phyloP scores from a whole-genome alignment of 2,888 invertebrate species.

The Dasysyrphus albostriatus region DNA sequence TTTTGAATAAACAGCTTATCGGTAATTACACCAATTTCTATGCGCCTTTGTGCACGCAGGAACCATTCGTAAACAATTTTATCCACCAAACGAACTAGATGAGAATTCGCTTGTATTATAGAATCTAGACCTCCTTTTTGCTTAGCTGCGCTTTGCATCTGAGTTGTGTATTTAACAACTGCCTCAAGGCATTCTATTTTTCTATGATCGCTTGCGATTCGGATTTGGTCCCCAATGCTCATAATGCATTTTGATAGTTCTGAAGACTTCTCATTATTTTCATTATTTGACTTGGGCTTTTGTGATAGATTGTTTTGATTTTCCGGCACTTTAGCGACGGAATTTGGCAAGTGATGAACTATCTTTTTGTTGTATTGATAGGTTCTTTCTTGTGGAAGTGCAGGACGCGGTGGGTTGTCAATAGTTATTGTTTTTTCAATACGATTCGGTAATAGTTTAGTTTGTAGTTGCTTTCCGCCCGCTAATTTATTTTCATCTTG shows the following conservation, averaged over 20 bases:
- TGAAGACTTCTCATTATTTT: not conserved
- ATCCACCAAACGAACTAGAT: conserved; percentile 23
- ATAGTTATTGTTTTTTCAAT: too few species aligned
- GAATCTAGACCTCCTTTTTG: not conserved
- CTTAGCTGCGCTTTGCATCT: conserved; percentile 15
- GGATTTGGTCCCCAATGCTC: not conserved
- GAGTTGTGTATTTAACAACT: conserved; percentile 31
- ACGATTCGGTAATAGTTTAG: too few species aligned
- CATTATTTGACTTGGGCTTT: not conserved
- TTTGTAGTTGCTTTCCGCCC: too few species aligned
- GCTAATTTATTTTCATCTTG: too few species aligned
- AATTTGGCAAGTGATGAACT: too few species aligned
- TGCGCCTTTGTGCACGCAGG: conserved; percentile 35
- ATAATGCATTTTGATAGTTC: not conserved
- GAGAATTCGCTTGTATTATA: not conserved
- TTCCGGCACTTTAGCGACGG: too few species aligned
- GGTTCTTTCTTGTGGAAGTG: too few species aligned
- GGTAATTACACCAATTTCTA: conserved; percentile 41
- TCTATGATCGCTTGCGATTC: conserved; percentile 9
- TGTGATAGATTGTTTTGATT: not conserved
- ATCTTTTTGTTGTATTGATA: too few species aligned
- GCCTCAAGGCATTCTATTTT: not conserved
- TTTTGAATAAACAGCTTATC: conserved; percentile 27
- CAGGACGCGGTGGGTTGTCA: too few species aligned
- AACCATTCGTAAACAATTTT: conserved; percentile 57